Percentiles rank a stretch among this genome's conserved stretches.
phyloP scores from a whole-genome alignment of 2,113 vertebrate genomes.

The Nicator chloris region DNA sequence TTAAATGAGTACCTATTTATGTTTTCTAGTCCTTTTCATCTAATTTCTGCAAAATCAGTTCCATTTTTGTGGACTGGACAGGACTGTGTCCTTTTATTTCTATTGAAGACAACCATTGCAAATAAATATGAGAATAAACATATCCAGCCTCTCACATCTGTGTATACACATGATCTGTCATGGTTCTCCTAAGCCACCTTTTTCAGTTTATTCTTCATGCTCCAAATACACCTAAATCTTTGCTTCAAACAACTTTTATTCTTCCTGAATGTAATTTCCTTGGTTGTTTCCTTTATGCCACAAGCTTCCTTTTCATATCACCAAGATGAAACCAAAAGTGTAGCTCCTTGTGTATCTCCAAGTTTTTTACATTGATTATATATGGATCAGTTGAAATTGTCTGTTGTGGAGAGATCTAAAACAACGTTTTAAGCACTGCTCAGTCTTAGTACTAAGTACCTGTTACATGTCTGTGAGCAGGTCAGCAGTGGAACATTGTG shows the following conservation, averaged over 20 bases:
- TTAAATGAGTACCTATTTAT: not conserved
- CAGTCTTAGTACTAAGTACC: not conserved
- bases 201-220: not conserved
- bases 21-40: not conserved
- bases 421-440: not conserved
- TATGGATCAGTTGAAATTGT: not conserved
- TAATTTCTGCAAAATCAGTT: slow-evolving; percentile 46
- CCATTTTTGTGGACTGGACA: not conserved
- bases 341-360: not conserved
- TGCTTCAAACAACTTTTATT: not conserved
- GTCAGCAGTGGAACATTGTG: not conserved
- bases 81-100: not conserved
- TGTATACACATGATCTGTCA: not conserved
- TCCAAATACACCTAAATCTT: not conserved
- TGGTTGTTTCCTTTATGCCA: not conserved
- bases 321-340: not conserved
- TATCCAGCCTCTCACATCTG: not conserved
- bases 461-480: not conserved
- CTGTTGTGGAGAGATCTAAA: not conserved
- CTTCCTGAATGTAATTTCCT: not conserved
- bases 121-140: not conserved
- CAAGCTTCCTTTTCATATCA: not conserved
- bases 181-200: not conserved
- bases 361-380: not conserved
- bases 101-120: not conserved